Conservation (phyloP, 2,113 vertebrate genomes). For the Spermophilus dauricus region DNA sequence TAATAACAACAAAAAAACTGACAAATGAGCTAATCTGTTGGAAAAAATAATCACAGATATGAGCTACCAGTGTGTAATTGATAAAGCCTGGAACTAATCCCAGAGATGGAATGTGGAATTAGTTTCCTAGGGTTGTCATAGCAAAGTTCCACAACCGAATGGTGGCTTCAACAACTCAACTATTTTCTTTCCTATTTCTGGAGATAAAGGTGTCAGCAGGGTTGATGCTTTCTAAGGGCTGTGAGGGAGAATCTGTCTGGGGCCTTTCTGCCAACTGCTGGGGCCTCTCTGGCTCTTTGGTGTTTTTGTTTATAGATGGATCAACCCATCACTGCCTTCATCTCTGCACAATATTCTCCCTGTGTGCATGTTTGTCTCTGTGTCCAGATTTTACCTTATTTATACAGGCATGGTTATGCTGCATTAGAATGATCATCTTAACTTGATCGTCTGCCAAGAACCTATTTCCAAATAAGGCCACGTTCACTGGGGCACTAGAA, state of each 20-base stretch:
- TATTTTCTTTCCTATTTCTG: not conserved
- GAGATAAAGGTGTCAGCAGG: not conserved
- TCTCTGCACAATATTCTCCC: not conserved
- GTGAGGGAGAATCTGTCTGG: not conserved
- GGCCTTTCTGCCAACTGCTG: not conserved
- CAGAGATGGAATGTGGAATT: not conserved
- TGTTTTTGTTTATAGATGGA: not conserved
- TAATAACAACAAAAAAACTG: not conserved
- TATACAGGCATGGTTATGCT: not conserved
- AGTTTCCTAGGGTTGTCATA: not conserved
- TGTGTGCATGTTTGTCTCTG: not conserved
- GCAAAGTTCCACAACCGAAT: not conserved
- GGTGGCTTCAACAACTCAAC: not conserved
- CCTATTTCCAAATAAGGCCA: not conserved
- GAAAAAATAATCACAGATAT: conserved; percentile 14
- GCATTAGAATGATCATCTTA: not conserved
- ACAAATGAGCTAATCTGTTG: conserved; percentile 41
- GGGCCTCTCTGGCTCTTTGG: not conserved
- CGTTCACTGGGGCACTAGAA: not conserved
- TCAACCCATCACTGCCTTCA: not conserved
- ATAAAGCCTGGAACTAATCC: not conserved
- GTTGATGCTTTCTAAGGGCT: not conserved
- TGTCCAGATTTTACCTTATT: not conserved
- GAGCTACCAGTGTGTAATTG: not conserved
- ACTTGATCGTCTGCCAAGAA: not conserved